Evolutionary conservation across 2,888 invertebrate genomes (phyloP), one percentile per base, ranked within the genome.

Genomic region (Caenorhabditis becei): DNA sequence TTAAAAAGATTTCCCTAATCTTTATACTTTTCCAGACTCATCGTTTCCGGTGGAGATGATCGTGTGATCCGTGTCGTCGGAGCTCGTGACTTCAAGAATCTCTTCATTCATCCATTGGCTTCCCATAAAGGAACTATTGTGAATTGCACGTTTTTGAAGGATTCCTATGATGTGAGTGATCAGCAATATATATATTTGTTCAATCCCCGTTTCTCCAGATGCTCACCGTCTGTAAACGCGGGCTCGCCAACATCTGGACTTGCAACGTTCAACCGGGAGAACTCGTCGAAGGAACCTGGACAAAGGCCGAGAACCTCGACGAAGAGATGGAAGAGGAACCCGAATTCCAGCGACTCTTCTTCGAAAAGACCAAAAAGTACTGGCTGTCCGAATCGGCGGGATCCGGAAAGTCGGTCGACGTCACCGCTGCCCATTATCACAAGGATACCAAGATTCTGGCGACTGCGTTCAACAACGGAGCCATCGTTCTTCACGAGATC

Each of bases 401-500:
- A 24, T 71, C 77, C 16, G 84, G 80, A 23, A 79, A 72, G 54
- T 89, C 89, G 16, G 90, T 90, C 35, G 88, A 88, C 67, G 92
- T 98, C 0, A 95, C 96, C 0, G 94, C 96, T 0, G 95, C 95
- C 0, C 94, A 95, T 56, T 98, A 96, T 92, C 96, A 97, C 91
- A 94, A 94, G 84, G 93, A 93, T 1, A 94, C 94, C 0, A 95
- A 94, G 91, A 94, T 98, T 84, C 92, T 99, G 69, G 95, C 97
- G 0, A 94, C 95, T 41, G 97, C 96, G 8, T 98, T 96, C 91
- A 95, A 95, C 18, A 95, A 94, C 84, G 99, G 99, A 1, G 94
- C 95, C 28, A 98, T 99, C 93, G 95, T 95, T 91, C 93, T 99
- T 0, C 95, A 97, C 91, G 97, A 98, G 92, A 93, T 98, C 93